Evolutionary conservation across 2,113 vertebrate genomes (phyloP).

Genomic region (Carassius carassius): DNA sequence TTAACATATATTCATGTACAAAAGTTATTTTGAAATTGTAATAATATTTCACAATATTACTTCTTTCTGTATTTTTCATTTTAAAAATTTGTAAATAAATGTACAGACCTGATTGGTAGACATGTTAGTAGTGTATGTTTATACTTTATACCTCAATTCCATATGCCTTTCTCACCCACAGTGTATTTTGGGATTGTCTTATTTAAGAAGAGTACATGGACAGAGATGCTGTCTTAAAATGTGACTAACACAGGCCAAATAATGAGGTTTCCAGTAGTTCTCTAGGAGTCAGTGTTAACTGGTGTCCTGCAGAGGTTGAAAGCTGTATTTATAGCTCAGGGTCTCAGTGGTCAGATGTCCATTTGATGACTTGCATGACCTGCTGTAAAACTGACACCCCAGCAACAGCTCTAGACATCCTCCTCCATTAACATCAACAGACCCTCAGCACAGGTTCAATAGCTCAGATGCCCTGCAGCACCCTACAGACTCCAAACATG

Average conservation of each 20-base stretch:
- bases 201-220: neutral
- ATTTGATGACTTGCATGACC: conserved; percentile 42
- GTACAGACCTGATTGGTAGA: neutral
- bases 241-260: neutral
- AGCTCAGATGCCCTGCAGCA: neutral
- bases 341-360: conserved; percentile 11
- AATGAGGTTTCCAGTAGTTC: neutral
- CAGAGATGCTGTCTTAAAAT: neutral
- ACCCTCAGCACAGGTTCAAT: neutral
- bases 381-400: conserved; percentile 24
- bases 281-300: neutral
- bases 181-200: neutral
- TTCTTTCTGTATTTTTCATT: no score
- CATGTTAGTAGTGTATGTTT: neutral
- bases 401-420: neutral
- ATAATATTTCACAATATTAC: no score
- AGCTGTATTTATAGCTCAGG: conserved; percentile 21
- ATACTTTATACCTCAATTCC: neutral
- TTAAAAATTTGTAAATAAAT: no score
- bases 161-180: neutral
- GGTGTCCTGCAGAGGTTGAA: neutral
- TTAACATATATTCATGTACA: no score
- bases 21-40: no score
- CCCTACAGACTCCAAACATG: neutral
- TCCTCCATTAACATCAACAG: neutral